Evolutionary conservation across 2,113 vertebrate species (phyloP).

Genomic region (Phalacrocorax aristotelis): DNA sequence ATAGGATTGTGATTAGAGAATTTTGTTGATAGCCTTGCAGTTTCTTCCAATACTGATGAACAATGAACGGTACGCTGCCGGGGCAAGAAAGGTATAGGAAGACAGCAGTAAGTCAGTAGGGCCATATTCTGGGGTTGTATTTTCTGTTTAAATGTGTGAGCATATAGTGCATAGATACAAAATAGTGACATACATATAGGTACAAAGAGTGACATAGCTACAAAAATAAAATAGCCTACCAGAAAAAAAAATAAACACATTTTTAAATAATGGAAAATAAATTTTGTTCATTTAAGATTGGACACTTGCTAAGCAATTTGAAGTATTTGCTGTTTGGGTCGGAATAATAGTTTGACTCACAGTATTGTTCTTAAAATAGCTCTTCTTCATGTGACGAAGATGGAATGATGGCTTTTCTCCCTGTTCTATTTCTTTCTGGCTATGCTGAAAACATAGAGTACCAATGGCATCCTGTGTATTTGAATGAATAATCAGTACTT

Average conservation of each 20-base stretch:
- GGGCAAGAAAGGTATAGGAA: background rate
- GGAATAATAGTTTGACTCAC: background rate
- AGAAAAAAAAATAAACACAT: background rate
- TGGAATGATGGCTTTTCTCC: background rate
- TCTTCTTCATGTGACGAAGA: background rate
- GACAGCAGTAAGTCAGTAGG: background rate
- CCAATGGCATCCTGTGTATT: background rate
- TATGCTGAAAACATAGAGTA: background rate
- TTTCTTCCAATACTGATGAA: constrained; percentile 8
- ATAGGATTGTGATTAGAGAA: constrained; percentile 21
- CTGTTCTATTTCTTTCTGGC: background rate
- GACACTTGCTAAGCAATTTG: background rate
- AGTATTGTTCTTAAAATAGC: background rate
- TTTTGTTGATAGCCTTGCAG: constrained; percentile 34
- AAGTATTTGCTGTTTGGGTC: background rate
- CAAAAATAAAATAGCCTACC: background rate
- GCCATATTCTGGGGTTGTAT: background rate
- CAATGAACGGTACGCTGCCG: background rate
- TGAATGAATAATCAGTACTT: background rate
- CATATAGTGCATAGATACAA: background rate
- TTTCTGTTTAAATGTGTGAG: background rate
- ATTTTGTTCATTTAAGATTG: background rate
- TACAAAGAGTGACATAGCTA: background rate
- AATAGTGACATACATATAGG: background rate
- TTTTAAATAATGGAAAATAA: background rate